phyloP scores from a whole-genome alignment of 2,888 invertebrate species.

The Hypomecis punctinalis region DNA sequence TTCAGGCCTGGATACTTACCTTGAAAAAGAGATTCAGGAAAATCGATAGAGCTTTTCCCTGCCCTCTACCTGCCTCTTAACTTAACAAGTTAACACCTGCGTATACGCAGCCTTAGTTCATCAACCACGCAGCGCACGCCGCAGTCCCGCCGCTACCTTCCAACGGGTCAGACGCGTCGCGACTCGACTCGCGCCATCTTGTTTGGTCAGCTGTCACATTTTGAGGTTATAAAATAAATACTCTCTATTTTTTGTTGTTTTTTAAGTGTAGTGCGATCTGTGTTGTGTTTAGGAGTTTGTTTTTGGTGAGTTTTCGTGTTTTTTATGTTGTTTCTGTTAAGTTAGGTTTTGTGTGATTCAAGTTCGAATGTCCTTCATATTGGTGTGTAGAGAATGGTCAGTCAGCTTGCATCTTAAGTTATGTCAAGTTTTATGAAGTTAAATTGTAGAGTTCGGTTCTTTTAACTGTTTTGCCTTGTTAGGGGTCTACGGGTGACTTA shows the following conservation, averaged over 20 bases:
- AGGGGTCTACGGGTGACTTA: too few relatives aligned
- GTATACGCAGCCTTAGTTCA: slow-evolving; percentile 60
- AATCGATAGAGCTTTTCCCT: slow-evolving; percentile 3
- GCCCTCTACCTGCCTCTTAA: slow-evolving; percentile 1
- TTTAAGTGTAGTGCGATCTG: slow-evolving; percentile 36
- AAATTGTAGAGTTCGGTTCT: too few relatives aligned
- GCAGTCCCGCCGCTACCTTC: slow-evolving; percentile 51
- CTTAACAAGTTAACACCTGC: too few relatives aligned
- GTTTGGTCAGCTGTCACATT: slow-evolving; percentile 60
- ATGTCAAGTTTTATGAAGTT: too few relatives aligned
- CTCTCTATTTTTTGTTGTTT: not conserved
- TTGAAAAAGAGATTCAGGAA: not conserved
- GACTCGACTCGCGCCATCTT: slow-evolving; percentile 26
- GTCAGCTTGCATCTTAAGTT: too few relatives aligned
- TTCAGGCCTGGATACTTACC: too few relatives aligned
- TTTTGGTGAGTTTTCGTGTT: slow-evolving; percentile 31
- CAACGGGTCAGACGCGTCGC: slow-evolving; percentile 46
- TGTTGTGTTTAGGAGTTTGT: slow-evolving; percentile 36
- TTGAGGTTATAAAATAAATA: slow-evolving; percentile 46
- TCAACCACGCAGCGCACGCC: slow-evolving; percentile 43
- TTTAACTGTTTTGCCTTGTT: too few relatives aligned
- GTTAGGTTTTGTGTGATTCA: slow-evolving; percentile 13
- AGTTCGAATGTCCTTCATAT: slow-evolving; percentile 12
- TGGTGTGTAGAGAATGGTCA: not conserved
- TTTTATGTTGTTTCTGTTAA: slow-evolving; percentile 25